Evolutionary conservation across 2,797 vertebrate genomes (phyloP).

Genomic region (Erpetoichthys calabaricus): DNA sequence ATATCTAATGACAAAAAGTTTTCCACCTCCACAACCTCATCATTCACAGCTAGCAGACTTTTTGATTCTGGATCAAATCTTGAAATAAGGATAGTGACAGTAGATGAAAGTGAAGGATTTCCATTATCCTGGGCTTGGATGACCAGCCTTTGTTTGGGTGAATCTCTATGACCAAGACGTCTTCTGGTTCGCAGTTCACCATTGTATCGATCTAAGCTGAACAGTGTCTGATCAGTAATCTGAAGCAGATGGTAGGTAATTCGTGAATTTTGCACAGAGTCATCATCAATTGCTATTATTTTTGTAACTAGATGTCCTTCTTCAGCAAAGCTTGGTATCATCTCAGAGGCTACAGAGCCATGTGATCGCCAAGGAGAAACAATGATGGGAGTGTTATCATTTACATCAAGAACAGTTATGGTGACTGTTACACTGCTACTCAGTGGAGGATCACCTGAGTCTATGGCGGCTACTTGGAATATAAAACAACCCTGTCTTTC

Average conservation of each 20-base stretch:
- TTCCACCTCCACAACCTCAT: conserved; percentile 25
- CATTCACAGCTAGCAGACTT: conserved; percentile 19
- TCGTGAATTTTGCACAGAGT: conserved; percentile 26
- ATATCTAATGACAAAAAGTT: conserved; percentile 27
- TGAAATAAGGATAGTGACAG: conserved; percentile 30
- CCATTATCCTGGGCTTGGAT: conserved; percentile 30
- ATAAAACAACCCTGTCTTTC: conserved; percentile 27
- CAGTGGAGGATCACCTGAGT: conserved; percentile 27
- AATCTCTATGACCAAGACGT: conserved; percentile 26
- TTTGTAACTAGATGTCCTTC: conserved; percentile 24
- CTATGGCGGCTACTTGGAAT: conserved; percentile 25
- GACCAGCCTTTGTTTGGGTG: conserved; percentile 22
- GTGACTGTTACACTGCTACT: conserved; percentile 29
- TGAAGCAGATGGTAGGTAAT: conserved; percentile 25
- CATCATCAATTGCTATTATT: conserved; percentile 27
- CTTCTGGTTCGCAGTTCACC: conserved; percentile 25
- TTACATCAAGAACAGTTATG: conserved; percentile 28
- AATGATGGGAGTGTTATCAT: conserved; percentile 27
- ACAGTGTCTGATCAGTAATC: conserved; percentile 19
- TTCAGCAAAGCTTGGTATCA: conserved; percentile 19
- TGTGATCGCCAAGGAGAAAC: conserved; percentile 21
- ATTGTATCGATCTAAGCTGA: conserved; percentile 24
- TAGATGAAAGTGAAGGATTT: conserved; percentile 28
- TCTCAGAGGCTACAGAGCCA: conserved; percentile 18
- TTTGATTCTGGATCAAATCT: conserved; percentile 23